These are phyloP conservation scores for Bellardia bayeri DNA, from an alignment of 2,888 invertebrate species.

Conservation along the genomic window DNA sequence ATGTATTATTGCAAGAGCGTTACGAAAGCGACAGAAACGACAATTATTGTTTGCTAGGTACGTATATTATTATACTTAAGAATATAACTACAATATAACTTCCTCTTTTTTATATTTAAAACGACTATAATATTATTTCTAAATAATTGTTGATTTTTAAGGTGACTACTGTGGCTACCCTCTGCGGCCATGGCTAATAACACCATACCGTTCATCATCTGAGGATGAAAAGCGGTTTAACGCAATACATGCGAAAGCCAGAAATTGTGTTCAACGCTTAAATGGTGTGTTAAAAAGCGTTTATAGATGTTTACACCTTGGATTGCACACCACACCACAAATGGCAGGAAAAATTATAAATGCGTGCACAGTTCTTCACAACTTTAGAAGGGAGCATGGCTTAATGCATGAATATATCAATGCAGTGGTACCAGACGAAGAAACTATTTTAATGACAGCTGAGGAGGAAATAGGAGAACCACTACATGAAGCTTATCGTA, in stretches of 20 bases:
- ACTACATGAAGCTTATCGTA: background rate
- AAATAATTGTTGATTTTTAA: too few relatives aligned
- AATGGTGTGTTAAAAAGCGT: conserved; percentile 28
- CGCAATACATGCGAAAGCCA: too few relatives aligned
- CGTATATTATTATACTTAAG: background rate
- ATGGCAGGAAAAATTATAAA: conserved; percentile 28
- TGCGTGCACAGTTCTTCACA: conserved; percentile 12
- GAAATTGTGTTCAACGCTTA: conserved; percentile 16
- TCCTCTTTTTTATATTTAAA: too few relatives aligned
- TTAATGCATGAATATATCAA: background rate
- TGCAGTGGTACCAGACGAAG: too few relatives aligned
- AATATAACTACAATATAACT: too few relatives aligned
- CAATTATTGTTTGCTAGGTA: conserved; percentile 20
- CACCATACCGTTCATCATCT: background rate
- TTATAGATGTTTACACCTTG: conserved; percentile 27
- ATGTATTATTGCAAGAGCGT: background rate
- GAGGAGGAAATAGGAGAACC: background rate
- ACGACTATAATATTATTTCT: background rate
- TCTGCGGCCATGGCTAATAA: too few relatives aligned
- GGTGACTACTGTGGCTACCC: too few relatives aligned
- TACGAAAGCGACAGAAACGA: conserved; percentile 7
- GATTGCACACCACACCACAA: conserved; percentile 30
- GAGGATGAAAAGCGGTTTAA: background rate
- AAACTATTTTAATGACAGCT: background rate
- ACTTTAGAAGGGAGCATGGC: conserved; percentile 40